phyloP scores from a whole-genome alignment of 2,888 invertebrate genomes.

The Smittia aterrima region DNA sequence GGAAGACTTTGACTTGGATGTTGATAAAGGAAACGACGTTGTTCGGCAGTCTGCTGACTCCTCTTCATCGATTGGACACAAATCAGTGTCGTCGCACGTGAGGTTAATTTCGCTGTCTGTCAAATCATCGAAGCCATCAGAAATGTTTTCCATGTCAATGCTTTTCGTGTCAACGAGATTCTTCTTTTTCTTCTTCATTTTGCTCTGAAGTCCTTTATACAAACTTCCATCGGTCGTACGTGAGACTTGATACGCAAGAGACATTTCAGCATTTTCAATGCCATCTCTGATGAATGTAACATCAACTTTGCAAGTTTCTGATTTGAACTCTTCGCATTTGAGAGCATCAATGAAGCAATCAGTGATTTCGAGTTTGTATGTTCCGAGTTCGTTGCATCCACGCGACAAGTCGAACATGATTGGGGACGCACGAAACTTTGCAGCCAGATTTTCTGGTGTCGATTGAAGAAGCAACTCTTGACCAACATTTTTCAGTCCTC shows the following conservation, averaged over 20 bases:
- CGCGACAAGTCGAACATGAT: conserved; percentile 30
- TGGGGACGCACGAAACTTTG: background rate
- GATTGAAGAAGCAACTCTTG: background rate
- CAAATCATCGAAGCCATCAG: background rate
- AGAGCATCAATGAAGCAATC: conserved; percentile 13
- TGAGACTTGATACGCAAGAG: background rate
- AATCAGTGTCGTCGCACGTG: background rate
- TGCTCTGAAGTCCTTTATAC: background rate
- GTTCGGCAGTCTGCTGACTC: background rate
- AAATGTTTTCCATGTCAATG: background rate
- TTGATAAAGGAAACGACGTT: background rate
- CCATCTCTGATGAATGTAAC: background rate
- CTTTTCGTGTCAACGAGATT: too few relatives aligned
- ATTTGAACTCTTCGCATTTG: conserved; percentile 19
- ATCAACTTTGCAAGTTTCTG: background rate
- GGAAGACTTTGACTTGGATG: background rate
- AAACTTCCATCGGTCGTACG: background rate
- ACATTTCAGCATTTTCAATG: background rate
- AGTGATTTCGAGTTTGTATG: background rate
- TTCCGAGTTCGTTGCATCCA: conserved; percentile 8
- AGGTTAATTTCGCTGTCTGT: background rate
- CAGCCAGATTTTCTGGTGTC: background rate
- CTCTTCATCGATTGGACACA: background rate
- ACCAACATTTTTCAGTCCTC: background rate
- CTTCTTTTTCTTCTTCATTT: background rate